Percentiles rank a stretch among this genome's conserved stretches.
phyloP scores from a whole-genome alignment of 2,113 vertebrate genomes.

The Corydoras maculifer region DNA sequence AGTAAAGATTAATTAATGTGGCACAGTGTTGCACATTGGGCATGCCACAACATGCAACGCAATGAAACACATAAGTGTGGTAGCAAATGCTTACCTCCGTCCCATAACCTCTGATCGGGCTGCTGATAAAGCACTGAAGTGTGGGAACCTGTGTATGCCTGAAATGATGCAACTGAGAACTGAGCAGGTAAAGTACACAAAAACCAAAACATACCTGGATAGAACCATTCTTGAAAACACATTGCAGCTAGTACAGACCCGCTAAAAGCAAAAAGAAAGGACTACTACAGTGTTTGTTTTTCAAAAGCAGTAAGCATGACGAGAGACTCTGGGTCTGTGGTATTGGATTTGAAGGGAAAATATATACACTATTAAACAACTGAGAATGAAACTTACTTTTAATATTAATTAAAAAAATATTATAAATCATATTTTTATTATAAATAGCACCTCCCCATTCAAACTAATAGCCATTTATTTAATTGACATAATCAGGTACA shows the following conservation, averaged over 20 bases:
- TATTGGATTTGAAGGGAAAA: too few species aligned
- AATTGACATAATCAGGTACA: too few species aligned
- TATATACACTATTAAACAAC: too few species aligned
- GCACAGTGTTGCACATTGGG: constrained; percentile 17
- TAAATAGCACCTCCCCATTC: constrained; percentile 6
- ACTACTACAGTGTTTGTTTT: constrained; percentile 7
- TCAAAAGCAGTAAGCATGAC: constrained; percentile 22
- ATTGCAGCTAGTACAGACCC: constrained; percentile 12
- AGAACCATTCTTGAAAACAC: constrained; percentile 40
- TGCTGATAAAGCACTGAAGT: constrained; percentile 51
- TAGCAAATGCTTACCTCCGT: constrained; percentile 22
- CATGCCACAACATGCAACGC: constrained; percentile 59
- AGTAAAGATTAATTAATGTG: constrained; percentile 51
- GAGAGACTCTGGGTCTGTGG: too few species aligned
- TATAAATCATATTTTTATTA: too few species aligned
- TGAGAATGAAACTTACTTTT: neutral
- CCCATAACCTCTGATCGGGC: constrained; percentile 52
- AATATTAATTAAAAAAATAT: neutral
- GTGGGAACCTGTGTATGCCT: constrained; percentile 52
- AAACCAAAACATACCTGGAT: constrained; percentile 30
- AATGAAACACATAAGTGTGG: constrained; percentile 54
- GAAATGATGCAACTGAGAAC: constrained; percentile 48
- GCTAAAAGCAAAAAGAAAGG: neutral
- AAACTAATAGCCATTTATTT: neutral
- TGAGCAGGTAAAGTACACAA: constrained; percentile 15